phyloP scores from a whole-genome alignment of 1,140 invertebrate genomes.

The Psilanteris sp. region DNA sequence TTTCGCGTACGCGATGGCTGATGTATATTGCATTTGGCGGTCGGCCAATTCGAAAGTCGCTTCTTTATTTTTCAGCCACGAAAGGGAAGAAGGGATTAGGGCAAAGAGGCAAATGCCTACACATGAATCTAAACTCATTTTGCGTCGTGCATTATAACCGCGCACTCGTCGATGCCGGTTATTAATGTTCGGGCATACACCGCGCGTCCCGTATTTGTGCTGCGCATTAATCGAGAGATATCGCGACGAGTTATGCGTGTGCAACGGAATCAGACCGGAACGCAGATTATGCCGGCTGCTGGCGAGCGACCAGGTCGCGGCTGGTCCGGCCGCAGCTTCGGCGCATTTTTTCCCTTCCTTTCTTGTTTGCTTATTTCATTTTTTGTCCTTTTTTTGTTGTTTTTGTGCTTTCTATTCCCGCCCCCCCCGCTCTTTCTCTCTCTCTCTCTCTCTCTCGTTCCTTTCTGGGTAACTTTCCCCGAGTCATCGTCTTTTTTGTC shows the following conservation, averaged over 20 bases:
- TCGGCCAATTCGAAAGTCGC: slow-evolving; percentile 40
- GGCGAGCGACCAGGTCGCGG: slow-evolving; percentile 44
- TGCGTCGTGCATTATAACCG: slow-evolving; percentile 45
- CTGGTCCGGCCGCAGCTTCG: slow-evolving; percentile 31
- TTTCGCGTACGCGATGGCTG: slow-evolving; percentile 58
- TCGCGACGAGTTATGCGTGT: too few species aligned
- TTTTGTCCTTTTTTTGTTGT: slow-evolving; percentile 15
- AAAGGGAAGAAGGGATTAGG: slow-evolving; percentile 23
- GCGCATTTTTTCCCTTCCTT: too few species aligned
- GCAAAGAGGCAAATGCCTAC: slow-evolving; percentile 32
- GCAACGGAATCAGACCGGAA: slow-evolving; percentile 50
- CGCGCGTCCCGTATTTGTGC: slow-evolving; percentile 24
- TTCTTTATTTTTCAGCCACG: slow-evolving; percentile 41
- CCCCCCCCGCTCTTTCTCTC: too few species aligned
- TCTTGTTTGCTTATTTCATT: slow-evolving; percentile 6
- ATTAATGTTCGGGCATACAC: slow-evolving; percentile 36
- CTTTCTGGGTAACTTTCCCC: too few species aligned
- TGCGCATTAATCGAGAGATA: slow-evolving; percentile 42
- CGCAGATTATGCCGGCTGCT: slow-evolving; percentile 37
- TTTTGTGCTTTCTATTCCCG: too few species aligned
- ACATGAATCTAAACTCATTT: slow-evolving; percentile 58
- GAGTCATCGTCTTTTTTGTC: too few species aligned
- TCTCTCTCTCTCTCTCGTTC: too few species aligned
- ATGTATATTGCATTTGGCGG: slow-evolving; percentile 66
- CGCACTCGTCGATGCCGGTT: slow-evolving; percentile 18